These are phyloP conservation scores for Ptilonorhynchus violaceus DNA, from an alignment of 2,113 vertebrate genomes.

Conservation along the genomic window DNA sequence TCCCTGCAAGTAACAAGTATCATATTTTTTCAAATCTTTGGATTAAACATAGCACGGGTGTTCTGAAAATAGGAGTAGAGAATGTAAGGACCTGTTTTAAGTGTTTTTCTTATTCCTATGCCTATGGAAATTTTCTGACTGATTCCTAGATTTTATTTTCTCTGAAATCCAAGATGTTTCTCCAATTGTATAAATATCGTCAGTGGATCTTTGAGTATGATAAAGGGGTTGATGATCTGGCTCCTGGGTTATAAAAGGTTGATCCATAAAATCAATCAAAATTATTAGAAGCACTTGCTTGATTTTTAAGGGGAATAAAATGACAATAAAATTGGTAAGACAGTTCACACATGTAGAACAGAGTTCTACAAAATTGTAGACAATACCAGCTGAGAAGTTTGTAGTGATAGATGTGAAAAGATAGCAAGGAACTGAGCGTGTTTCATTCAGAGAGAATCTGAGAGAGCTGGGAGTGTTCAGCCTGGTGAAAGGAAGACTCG, in stretches of 20 bases:
- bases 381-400: background rate
- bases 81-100: background rate
- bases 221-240: background rate
- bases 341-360: background rate
- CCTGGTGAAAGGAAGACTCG: background rate
- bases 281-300: background rate
- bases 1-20: background rate
- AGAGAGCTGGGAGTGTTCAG: background rate
- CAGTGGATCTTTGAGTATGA: background rate
- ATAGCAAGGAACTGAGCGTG: background rate
- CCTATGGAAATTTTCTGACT: background rate
- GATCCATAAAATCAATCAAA: background rate
- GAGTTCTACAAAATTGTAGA: background rate
- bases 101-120: background rate
- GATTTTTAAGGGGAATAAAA: background rate
- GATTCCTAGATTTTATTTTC: background rate
- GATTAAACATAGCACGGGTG: background rate
- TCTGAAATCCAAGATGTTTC: background rate
- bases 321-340: background rate
- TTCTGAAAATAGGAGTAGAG: background rate
- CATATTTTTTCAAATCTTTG: background rate
- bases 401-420: background rate
- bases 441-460: background rate
- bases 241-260: background rate
- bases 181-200: background rate